A percentile compares a stretch with the other conserved stretches of the same genome.
phyloP scores from a whole-genome alignment of 2,113 vertebrate genomes.

The Struthidea cinerea region DNA sequence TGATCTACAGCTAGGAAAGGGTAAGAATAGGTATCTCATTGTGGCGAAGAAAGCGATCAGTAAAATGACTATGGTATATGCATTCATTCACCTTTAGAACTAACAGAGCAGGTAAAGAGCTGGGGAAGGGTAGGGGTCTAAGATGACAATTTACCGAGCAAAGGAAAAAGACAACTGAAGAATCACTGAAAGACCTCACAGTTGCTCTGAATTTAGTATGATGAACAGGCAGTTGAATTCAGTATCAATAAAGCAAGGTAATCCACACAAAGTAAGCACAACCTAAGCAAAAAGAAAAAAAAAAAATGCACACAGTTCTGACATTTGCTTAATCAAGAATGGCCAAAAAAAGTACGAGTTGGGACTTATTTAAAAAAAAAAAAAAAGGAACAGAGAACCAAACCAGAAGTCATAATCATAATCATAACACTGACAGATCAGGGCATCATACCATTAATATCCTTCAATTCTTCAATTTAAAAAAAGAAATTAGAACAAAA shows the following conservation, averaged over 20 bases:
- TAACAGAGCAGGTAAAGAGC: not conserved
- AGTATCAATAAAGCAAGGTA: not conserved
- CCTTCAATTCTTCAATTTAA: not conserved
- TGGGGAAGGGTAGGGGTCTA: accelerated
- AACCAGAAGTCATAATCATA: not conserved
- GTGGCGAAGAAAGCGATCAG: not conserved
- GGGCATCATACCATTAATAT: not conserved
- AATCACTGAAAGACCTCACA: not conserved
- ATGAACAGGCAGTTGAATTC: not conserved
- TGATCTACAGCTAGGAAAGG: not conserved
- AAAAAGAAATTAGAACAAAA: slow-evolving; percentile 1
- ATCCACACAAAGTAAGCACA: not conserved
- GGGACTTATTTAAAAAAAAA: accelerated
- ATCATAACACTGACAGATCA: not conserved
- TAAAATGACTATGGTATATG: not conserved
- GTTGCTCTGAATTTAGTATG: not conserved
- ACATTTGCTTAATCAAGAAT: not conserved
- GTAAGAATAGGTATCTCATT: not conserved
- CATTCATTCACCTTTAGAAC: not conserved
- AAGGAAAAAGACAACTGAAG: not conserved
- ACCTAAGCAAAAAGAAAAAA: not conserved
- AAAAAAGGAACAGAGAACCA: not conserved
- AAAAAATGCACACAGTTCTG: not conserved
- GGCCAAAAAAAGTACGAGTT: not conserved
- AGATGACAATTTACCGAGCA: not conserved